Evolutionary conservation across 2,113 vertebrate species (phyloP), one percentile per base, ranked within the genome.

Genomic region (Seriola rivoliana): DNA sequence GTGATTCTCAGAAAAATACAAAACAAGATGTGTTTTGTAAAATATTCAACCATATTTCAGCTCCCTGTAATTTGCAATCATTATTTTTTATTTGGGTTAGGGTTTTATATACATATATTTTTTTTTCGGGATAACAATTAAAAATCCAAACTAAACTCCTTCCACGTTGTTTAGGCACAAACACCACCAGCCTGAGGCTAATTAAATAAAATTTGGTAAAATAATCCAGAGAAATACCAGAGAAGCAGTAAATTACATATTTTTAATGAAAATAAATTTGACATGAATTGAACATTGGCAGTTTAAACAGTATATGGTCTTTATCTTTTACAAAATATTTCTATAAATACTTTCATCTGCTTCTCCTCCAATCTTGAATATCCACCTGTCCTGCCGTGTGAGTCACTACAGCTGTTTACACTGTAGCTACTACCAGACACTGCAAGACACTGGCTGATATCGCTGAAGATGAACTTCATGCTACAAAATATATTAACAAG

Each of bases 181-280:
- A 25, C 55, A 44, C 5, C n/a, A 58, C 36, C 29, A 59, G 21
- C 8, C 42, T 16, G 16, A 34, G 23, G 21, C 4, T 7, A 50
- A 59, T 3, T 4, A 48, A 17, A 78, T 8, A 11, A 5, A 11
- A 1, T 58, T 8, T 8, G 7, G 3, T 8, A 19, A 36, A 25
- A 52, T 52, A 21, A 52, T 29, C 1, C 29, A 29, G 29, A 29
- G 29, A 58, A 25, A 21, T 4, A 7, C 29, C 65, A 4, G 6
- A 52, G 8, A 63, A n/a, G 16, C 21, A 19, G 13, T 67, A 2
- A 40, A 82, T 78, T 36, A 46, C 17, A 81, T 32, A n/a, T 84
- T 88, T 75, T 90, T 90, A 91, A 71, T 88, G 60, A 88, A 91
- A 91, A 90, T 87, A 81, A 81, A 88, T 29, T 66, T 66, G 5